A percentile compares a stretch with the other conserved stretches of the same genome.
phyloP scores from a whole-genome alignment of 92 coral and sea anemone species.

The Porites lobata region DNA sequence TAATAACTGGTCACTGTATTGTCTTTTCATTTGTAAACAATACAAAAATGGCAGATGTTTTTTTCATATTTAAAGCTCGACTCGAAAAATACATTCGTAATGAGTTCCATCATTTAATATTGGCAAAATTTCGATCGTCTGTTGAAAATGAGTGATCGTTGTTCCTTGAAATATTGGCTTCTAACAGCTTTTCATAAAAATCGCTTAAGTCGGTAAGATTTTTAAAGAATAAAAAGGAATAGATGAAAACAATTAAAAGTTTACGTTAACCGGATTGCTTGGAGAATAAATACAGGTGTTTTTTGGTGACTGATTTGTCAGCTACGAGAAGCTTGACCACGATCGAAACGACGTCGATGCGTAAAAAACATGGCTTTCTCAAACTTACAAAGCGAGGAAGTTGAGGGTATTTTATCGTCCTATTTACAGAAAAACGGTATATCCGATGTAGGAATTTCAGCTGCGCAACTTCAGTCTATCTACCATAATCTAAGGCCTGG shows the following conservation, averaged over 20 bases:
- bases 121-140: not conserved
- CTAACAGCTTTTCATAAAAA: not conserved
- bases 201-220: not conserved
- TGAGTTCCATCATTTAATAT: slow-evolving; percentile 21
- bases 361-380: slow-evolving; percentile 38
- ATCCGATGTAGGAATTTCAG: slow-evolving; percentile 13
- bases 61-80: not conserved
- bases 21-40: slow-evolving; percentile 11
- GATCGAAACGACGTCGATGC: not conserved
- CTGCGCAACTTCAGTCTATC: slow-evolving; percentile 55
- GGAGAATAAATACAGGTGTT: slow-evolving; percentile 51
- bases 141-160: not conserved
- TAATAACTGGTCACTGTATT: not conserved
- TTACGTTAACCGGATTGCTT: not conserved
- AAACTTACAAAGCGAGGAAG: slow-evolving; percentile 11
- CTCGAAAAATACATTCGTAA: not conserved
- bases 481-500: slow-evolving; percentile 66
- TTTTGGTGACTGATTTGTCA: slow-evolving; percentile 3
- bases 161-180: not conserved
- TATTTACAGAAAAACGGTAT: slow-evolving; percentile 3
- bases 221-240: not conserved
- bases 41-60: slow-evolving; percentile 34
- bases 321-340: not conserved
- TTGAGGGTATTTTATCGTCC: slow-evolving; percentile 3
- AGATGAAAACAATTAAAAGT: not conserved